phyloP scores from a whole-genome alignment of 2,888 invertebrate species.

The Pyralis farinalis region DNA sequence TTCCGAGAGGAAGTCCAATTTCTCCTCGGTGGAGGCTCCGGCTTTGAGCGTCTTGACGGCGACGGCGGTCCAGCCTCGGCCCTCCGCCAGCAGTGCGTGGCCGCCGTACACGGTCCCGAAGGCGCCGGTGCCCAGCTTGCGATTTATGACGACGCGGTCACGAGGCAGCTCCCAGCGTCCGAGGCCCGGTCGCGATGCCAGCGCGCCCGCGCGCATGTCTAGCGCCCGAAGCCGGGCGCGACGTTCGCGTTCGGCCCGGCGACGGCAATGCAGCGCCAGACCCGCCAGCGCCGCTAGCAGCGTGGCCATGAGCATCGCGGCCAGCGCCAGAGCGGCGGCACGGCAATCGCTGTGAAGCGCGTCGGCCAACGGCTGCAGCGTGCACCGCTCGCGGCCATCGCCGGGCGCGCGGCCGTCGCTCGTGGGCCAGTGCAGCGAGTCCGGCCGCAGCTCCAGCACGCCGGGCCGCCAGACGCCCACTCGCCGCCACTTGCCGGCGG shows the following conservation, averaged over 20 bases:
- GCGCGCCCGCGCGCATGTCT: slow-evolving; percentile 47
- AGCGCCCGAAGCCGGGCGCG: slow-evolving; percentile 51
- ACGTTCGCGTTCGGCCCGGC: slow-evolving; percentile 52
- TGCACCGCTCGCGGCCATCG: slow-evolving; percentile 86
- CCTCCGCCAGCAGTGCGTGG: slow-evolving; percentile 85
- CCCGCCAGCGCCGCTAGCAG: slow-evolving; percentile 39
- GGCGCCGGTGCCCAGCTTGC: slow-evolving; percentile 93
- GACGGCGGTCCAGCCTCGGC: slow-evolving; percentile 88
- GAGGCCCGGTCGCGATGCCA: slow-evolving; percentile 50
- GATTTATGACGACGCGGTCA: slow-evolving; percentile 91
- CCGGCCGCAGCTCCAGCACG: slow-evolving; percentile 88
- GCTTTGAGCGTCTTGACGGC: slow-evolving; percentile 94
- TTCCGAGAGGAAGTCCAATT: slow-evolving; percentile 94
- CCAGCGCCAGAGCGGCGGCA: slow-evolving; percentile 81
- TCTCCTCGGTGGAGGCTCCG: slow-evolving; percentile 91
- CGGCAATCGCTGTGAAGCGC: slow-evolving; percentile 87
- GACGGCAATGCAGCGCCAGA: slow-evolving; percentile 45
- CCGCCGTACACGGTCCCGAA: slow-evolving; percentile 97
- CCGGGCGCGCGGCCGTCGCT: slow-evolving; percentile 81
- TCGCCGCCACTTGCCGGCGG: slow-evolving; percentile 68
- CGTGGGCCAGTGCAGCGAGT: slow-evolving; percentile 84
- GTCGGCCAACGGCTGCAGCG: slow-evolving; percentile 84
- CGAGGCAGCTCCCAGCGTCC: slow-evolving; percentile 95
- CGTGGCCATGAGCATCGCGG: slow-evolving; percentile 35
- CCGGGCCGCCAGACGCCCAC: slow-evolving; percentile 87